Percentiles rank a stretch among this genome's conserved stretches.
Evolutionary conservation across 92 coral and sea anemone species (phyloP).

Genomic region (Porites lobata): DNA sequence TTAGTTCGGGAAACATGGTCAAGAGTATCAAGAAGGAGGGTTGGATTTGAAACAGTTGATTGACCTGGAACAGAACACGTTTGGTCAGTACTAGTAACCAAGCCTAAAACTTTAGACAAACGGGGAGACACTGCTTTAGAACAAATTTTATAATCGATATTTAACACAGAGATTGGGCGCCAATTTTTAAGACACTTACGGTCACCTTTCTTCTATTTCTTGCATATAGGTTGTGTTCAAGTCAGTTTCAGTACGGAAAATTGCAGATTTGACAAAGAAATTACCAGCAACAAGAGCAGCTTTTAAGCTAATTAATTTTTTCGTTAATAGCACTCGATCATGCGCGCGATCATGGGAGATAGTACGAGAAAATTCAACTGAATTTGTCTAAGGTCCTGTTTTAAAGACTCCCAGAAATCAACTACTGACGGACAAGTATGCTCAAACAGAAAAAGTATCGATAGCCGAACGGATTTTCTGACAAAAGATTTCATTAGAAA

Average conservation of each 20-base stretch:
- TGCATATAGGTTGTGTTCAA: background rate
- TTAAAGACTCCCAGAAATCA: too few relatives aligned
- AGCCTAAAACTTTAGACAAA: background rate
- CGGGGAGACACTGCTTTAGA: background rate
- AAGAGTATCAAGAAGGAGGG: background rate
- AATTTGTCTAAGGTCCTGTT: too few relatives aligned
- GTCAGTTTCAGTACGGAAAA: background rate
- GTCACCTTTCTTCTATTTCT: conserved; percentile 9
- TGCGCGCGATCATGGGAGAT: too few relatives aligned
- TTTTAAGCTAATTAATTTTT: too few relatives aligned
- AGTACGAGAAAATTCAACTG: too few relatives aligned
- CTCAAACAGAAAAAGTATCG: too few relatives aligned
- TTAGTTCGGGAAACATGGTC: background rate
- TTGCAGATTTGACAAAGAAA: too few relatives aligned
- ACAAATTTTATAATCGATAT: conserved; percentile 16
- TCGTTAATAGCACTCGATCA: too few relatives aligned
- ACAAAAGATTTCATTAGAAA: too few relatives aligned
- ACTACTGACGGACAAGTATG: too few relatives aligned
- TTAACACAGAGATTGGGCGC: background rate
- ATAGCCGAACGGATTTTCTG: too few relatives aligned
- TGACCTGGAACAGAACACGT: conserved; percentile 1
- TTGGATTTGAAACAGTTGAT: background rate
- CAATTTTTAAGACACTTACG: conserved; percentile 2
- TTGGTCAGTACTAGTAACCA: background rate
- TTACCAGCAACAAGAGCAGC: too few relatives aligned